Percentiles rank a stretch among this genome's conserved stretches.
Conservation (phyloP, 2,888 invertebrate species). For the Amaurobius ferox region DNA sequence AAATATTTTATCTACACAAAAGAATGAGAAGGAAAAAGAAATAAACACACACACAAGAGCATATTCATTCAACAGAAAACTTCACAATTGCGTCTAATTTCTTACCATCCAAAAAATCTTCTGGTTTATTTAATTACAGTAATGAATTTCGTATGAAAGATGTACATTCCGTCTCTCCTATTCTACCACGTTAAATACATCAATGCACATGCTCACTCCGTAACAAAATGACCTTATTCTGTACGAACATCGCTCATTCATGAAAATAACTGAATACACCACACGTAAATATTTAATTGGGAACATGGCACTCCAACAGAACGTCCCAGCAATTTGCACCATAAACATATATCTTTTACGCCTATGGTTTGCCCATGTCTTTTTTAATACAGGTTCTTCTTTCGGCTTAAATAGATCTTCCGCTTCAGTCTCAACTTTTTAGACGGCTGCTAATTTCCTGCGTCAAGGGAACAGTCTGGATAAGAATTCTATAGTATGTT, state of each 20-base stretch:
- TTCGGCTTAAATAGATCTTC: background rate
- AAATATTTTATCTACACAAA: too few species aligned
- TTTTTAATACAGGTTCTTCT: background rate
- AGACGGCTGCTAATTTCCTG: background rate
- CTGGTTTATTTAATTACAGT: too few species aligned
- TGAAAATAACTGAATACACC: background rate
- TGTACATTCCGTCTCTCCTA: too few species aligned
- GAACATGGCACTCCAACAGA: background rate
- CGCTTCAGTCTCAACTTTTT: background rate
- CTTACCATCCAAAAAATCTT: too few species aligned
- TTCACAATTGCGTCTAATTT: too few species aligned
- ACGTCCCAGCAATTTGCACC: background rate
- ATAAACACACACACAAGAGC: too few species aligned
- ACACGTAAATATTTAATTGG: constrained; percentile 10
- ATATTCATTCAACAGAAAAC: too few species aligned
- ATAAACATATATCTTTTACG: too few species aligned
- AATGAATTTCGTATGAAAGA: too few species aligned
- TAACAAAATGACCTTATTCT: background rate
- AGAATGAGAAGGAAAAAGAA: too few species aligned
- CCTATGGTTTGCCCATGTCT: too few species aligned
- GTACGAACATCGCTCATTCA: background rate
- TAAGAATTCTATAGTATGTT: background rate
- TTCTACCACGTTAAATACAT: background rate
- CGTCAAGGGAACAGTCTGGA: background rate
- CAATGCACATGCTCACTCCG: background rate